Percentiles rank a stretch among this genome's conserved stretches.
These are phyloP conservation scores for Tenebrio molitor DNA, from an alignment of 1,140 invertebrate species.

Conservation along the genomic window DNA sequence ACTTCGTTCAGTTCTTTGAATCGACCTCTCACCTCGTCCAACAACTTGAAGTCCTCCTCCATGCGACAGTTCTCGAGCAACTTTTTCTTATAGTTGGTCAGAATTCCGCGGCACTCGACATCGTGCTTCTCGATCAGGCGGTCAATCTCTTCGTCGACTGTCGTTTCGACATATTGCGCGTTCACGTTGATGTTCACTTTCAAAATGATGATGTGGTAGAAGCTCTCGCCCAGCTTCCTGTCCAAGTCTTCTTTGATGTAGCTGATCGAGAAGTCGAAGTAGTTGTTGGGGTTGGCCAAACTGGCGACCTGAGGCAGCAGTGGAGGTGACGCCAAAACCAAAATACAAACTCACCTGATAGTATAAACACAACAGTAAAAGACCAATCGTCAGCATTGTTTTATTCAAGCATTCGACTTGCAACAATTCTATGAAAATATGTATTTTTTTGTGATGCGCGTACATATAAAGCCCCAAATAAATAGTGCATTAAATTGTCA, in stretches of 20 bases:
- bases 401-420: neutral
- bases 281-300: neutral
- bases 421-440: neutral
- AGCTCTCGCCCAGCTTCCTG: neutral
- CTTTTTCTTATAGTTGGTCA: neutral
- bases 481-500: neutral
- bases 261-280: neutral
- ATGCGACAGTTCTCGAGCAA: neutral
- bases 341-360: neutral
- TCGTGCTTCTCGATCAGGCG: neutral
- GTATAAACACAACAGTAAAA: neutral
- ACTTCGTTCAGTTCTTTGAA: neutral
- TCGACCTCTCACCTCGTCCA: neutral
- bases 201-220: neutral
- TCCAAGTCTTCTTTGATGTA: neutral
- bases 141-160: neutral
- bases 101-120: neutral
- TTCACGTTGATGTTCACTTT: slow-evolving; percentile 1
- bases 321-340: too few relatives aligned
- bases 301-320: too few relatives aligned
- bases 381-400: neutral
- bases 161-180: neutral
- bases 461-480: too few relatives aligned
- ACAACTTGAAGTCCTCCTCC: neutral
- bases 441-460: too few relatives aligned